Conservation (phyloP, 2,113 vertebrate genomes). For the Chionomys nivalis region DNA sequence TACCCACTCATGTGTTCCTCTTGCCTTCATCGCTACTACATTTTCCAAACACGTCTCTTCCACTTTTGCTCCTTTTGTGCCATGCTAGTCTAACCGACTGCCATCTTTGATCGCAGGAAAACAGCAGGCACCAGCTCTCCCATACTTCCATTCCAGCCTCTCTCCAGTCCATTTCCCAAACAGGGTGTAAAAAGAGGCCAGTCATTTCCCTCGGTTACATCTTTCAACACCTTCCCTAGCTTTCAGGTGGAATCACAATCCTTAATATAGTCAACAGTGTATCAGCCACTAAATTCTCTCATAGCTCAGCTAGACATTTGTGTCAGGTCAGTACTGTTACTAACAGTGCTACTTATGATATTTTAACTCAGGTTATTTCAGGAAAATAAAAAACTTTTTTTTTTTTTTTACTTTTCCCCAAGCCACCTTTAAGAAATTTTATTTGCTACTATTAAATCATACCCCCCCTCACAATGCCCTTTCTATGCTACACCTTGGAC, state of each 20-base stretch:
- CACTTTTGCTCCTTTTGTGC: neutral
- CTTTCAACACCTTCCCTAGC: neutral
- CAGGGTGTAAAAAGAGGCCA: neutral
- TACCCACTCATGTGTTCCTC: neutral
- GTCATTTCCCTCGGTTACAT: neutral
- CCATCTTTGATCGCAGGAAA: neutral
- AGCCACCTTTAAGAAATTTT: neutral
- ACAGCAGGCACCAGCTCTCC: neutral
- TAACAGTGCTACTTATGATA: neutral
- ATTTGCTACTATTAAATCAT: neutral
- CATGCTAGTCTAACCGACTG: neutral
- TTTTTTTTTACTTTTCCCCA: neutral
- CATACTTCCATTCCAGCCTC: neutral
- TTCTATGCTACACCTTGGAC: neutral
- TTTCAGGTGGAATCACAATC: neutral
- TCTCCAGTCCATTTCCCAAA: neutral
- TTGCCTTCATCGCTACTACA: conserved; percentile 3
- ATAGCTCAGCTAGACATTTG: neutral
- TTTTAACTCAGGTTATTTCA: neutral
- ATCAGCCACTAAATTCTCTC: neutral
- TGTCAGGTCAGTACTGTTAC: neutral
- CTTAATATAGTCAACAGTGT: neutral
- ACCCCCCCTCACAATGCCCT: neutral
- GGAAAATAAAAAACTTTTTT: neutral
- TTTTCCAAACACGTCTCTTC: neutral